phyloP scores from a whole-genome alignment of 1,140 invertebrate genomes.

The Papilio dardanus region DNA sequence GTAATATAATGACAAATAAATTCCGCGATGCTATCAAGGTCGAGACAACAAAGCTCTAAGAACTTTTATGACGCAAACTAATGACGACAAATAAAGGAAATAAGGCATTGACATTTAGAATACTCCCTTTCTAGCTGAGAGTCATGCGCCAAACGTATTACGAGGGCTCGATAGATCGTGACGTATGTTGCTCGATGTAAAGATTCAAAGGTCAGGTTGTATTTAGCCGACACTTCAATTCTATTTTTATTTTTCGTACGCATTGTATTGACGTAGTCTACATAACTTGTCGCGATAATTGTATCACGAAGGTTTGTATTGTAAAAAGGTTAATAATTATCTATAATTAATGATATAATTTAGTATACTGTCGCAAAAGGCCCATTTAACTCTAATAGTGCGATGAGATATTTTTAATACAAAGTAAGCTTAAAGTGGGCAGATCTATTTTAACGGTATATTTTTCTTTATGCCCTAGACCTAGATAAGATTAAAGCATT shows the following conservation, averaged over 20 bases:
- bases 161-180: background rate
- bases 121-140: background rate
- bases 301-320: background rate
- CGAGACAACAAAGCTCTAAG: background rate
- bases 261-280: background rate
- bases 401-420: too few species aligned
- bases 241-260: background rate
- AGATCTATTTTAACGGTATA: too few species aligned
- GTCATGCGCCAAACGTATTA: constrained; percentile 1
- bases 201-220: background rate
- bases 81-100: constrained; percentile 19
- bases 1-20: constrained; percentile 16
- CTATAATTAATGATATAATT: too few species aligned
- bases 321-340: background rate
- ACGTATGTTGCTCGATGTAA: background rate
- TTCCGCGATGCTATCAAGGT: background rate
- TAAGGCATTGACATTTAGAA: constrained; percentile 7
- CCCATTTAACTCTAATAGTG: too few species aligned
- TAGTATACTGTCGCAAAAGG: too few species aligned
- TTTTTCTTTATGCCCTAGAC: background rate
- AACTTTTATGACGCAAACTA: constrained; percentile 10
- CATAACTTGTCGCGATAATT: background rate
- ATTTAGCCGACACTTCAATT: background rate
- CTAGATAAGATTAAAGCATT: background rate
- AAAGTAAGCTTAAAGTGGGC: too few species aligned